Percentiles rank a stretch among this genome's conserved stretches.
These are phyloP conservation scores for Bufotes viridis DNA, from an alignment of 2,797 vertebrate genomes.

Conservation along the genomic window DNA sequence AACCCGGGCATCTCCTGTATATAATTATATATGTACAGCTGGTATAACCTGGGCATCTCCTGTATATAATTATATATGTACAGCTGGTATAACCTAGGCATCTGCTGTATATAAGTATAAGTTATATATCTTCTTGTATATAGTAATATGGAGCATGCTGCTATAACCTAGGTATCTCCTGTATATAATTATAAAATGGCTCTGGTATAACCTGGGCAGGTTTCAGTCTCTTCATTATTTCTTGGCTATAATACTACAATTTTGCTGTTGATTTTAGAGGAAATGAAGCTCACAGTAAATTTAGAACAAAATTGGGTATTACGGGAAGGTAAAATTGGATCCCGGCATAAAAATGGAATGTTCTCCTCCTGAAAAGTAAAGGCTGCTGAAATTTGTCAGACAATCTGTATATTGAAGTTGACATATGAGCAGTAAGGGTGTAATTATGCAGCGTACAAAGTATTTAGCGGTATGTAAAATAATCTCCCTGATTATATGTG, in stretches of 20 bases:
- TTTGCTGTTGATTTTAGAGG: conserved; percentile 17
- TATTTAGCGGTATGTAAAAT: conserved; percentile 60
- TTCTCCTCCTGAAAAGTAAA: conserved; percentile 23
- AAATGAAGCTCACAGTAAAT: conserved; percentile 52
- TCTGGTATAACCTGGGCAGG: background rate
- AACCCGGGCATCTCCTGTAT: background rate
- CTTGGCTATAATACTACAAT: conserved; percentile 3
- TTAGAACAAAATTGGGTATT: conserved; percentile 59
- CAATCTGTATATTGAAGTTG: conserved; percentile 55
- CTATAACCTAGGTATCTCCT: background rate
- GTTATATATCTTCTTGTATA: background rate
- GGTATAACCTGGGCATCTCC: background rate
- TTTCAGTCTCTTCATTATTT: background rate
- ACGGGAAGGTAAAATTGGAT: conserved; percentile 53
- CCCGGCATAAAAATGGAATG: conserved; percentile 51
- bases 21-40: background rate
- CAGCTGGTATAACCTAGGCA: background rate
- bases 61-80: conserved; percentile 11
- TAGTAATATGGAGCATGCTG: background rate
- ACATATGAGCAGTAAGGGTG: conserved; percentile 55
- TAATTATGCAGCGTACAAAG: conserved; percentile 53
- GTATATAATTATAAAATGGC: background rate
- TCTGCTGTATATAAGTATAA: background rate
- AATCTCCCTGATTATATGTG: conserved; percentile 55
- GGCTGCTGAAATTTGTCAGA: conserved; percentile 45